Percentiles rank a stretch among this genome's conserved stretches.
Evolutionary conservation across 2,888 invertebrate genomes (phyloP).

Genomic region (Limenitis camilla): DNA sequence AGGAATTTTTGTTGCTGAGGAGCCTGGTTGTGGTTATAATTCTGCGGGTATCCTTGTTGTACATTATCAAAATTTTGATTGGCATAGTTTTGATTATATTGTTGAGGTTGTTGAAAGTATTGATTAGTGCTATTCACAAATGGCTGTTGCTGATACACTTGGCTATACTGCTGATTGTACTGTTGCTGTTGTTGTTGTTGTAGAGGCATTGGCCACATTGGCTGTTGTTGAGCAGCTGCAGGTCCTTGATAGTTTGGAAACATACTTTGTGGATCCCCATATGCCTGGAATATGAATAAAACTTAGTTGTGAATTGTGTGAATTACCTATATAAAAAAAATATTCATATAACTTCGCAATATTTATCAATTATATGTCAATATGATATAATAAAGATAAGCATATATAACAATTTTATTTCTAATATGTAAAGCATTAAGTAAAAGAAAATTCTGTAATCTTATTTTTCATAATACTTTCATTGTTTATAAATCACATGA

Average conservation of each 20-base stretch:
- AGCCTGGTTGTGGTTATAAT: slow-evolving; percentile 47
- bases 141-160: slow-evolving; percentile 50
- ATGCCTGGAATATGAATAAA: slow-evolving; percentile 43
- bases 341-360: not conserved
- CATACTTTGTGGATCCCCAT: slow-evolving; percentile 52
- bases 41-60: slow-evolving; percentile 47
- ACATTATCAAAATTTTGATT: slow-evolving; percentile 39
- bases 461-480: not conserved
- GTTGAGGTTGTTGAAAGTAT: slow-evolving; percentile 41
- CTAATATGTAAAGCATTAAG: too few species aligned
- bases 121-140: slow-evolving; percentile 52
- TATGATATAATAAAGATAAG: not conserved
- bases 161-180: slow-evolving; percentile 62
- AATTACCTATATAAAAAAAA: not conserved
- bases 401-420: not conserved
- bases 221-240: slow-evolving; percentile 38
- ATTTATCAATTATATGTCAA: not conserved
- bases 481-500: slow-evolving; percentile 36
- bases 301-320: too few species aligned
- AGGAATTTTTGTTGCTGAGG: slow-evolving; percentile 38
- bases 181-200: slow-evolving; percentile 34
- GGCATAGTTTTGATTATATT: slow-evolving; percentile 48
- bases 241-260: slow-evolving; percentile 48
- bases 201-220: slow-evolving; percentile 50
- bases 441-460: too few species aligned